These are phyloP conservation scores for Pygmarrhopalites habei DNA, from an alignment of 1,140 invertebrate species.

Conservation along the genomic window DNA sequence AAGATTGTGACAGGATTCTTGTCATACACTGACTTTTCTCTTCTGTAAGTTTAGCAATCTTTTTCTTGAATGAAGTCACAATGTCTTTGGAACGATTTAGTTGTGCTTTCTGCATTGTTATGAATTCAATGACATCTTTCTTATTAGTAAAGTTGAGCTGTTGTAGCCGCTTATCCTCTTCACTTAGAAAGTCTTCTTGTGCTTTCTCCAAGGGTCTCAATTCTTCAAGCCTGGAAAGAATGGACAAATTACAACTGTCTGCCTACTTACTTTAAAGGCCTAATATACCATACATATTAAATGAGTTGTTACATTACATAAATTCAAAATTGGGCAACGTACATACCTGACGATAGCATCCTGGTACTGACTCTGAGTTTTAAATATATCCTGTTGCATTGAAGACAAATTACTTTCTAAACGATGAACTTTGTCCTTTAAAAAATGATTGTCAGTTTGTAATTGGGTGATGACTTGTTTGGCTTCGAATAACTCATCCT, in stretches of 20 bases:
- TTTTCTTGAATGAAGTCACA: conserved; percentile 9
- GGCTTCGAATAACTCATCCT: conserved; percentile 30
- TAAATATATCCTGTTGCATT: not conserved
- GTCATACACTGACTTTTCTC: conserved; percentile 11
- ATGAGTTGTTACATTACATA: not conserved
- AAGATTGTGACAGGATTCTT: not conserved
- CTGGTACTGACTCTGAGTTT: conserved; percentile 10
- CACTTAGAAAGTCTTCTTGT: conserved; percentile 15
- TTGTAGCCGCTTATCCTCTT: not conserved
- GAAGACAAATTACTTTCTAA: not conserved
- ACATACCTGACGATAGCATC: conserved; percentile 19
- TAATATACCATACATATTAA: not conserved
- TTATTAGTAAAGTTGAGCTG: conserved; percentile 4
- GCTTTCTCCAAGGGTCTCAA: conserved; percentile 32
- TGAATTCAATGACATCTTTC: conserved; percentile 17
- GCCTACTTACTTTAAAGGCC: not conserved
- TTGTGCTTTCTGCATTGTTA: conserved; percentile 26
- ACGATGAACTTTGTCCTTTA: conserved; percentile 8
- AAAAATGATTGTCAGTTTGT: conserved; percentile 12
- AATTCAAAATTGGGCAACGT: not conserved
- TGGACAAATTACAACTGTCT: not conserved
- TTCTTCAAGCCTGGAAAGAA: conserved; percentile 26
- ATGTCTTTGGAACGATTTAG: conserved; percentile 18
- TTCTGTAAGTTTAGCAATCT: conserved; percentile 3
- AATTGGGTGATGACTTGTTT: conserved; percentile 9